Base-by-base conservation (phyloP, 2,797 vertebrate species). In the Enteromius paludinosus region DNA sequence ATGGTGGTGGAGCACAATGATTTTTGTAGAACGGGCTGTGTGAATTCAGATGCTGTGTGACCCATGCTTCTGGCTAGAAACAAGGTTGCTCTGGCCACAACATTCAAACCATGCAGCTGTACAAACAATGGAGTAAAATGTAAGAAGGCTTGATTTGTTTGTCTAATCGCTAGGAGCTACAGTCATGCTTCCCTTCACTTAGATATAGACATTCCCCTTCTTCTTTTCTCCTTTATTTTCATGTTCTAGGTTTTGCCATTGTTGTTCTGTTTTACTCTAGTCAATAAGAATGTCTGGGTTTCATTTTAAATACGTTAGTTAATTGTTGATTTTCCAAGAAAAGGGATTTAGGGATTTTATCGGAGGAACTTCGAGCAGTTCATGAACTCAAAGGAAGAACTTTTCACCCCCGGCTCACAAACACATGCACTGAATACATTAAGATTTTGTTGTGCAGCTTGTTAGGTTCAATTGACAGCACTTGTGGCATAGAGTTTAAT, bases 101-200 rank as follows among this genome's bases (percentile, higher is more conserved):
- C 81, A 68, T 79, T 86, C 70, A 59, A 75, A 72, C 77, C 66
- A 77, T 62, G 81, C 87, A 90, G 86, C 89, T 90, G 87, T 90
- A 74, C 81, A 90, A 87, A 88, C 84, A 89, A 87, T 56, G 43
- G 64, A 45, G 38, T 15, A 83, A 77, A 82, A 69, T 80, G 80
- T 81, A 47, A 77, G 69, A 83, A 79, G n/a, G 65, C 72, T 66
- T 84, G 68, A 87, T 47, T 86, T 87, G 87, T 90, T 92, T 87
- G 35, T 88, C 86, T 74, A 90, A 82, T 82, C 86, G 59, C 83
- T 61, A 83, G 66, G 79, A 83, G 79, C 65, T 87, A 84, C 70
- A 87, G 80, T 62, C 65, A 84, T 78, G 70, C 78, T 76, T 86
- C 74, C 62, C 78, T 81, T 71, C 43, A 78, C 20, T 74, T 59